Evolutionary conservation across 2,888 invertebrate species (phyloP), one percentile per base, ranked within the genome.

Genomic region (Encarsia formosa): DNA sequence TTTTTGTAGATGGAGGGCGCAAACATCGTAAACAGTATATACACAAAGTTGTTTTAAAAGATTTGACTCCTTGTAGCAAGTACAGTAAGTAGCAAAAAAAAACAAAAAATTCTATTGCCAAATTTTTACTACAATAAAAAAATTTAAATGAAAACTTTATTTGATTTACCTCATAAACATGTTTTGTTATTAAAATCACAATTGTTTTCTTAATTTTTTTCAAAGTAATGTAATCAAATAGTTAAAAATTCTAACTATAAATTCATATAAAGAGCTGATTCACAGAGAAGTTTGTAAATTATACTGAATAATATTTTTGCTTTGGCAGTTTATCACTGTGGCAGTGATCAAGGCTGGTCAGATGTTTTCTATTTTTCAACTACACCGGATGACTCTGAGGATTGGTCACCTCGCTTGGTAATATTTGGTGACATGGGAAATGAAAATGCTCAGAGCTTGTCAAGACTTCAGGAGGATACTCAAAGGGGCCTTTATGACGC

Each of bases 371-470:
- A 79, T 67, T 91, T 96, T 75, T 80, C 76, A 62, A 89, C 92
- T 0, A 78, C 83, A 1, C 87, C 87, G 1, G 73, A 75, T 2
- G 80, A 81, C 13, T 77, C 78, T 20, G 69, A 77, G n/a, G 68
- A 84, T 58, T 94, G 92, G 92, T 79, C 83, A 16, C 90, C 93
- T 0, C 79, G 81, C 16, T 77, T 95, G 34, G 95, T 89, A 22
- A 82, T 97, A 62, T 96, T 85, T 68, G 97, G 97, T 0, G 97
- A 97, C 72, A 85, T 98, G 87, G 97, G 97, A 24, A 90, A 88
- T 70, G 85, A 84, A 61, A 96, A 96, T 75, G 92, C 94, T 2
- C 87, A 88, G 62, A 91, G 95, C 1, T 77, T 97, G 48, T 81
- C 87, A 0, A 81, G 89, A 57, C 75, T 98, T 6, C 92, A 94